Evolutionary conservation across 1,140 invertebrate genomes (phyloP).

Genomic region (Zaprionus kolodkinae): DNA sequence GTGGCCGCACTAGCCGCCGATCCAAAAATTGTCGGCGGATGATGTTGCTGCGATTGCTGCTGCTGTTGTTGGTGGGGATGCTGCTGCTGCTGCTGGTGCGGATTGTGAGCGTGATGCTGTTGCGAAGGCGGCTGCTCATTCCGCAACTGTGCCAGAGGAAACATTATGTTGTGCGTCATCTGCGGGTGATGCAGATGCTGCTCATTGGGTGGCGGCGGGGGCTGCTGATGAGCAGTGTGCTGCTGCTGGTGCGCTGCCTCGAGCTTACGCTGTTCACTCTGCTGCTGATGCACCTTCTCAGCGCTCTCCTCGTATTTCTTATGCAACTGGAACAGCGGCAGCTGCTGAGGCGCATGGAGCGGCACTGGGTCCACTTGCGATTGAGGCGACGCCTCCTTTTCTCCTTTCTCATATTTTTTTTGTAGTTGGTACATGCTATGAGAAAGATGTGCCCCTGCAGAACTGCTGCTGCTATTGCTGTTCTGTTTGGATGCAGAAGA

Average conservation of each 20-base stretch:
- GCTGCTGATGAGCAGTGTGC: conserved; percentile 72
- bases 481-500: conserved; percentile 61
- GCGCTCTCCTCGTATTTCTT: conserved; percentile 78
- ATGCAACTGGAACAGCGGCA: conserved; percentile 76
- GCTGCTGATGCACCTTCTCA: conserved; percentile 72
- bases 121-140: conserved; percentile 69
- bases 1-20: conserved; percentile 45
- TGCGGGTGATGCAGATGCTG: conserved; percentile 80
- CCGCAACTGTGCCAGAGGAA: conserved; percentile 73
- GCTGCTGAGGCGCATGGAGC: conserved; percentile 69
- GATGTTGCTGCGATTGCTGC: conserved; percentile 62
- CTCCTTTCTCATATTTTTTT: conserved; percentile 80
- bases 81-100: conserved; percentile 74
- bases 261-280: conserved; percentile 72
- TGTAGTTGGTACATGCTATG: conserved; percentile 82
- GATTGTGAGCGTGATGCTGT: conserved; percentile 71
- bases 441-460: conserved; percentile 57
- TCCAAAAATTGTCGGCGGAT: conserved; percentile 70
- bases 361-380: conserved; percentile 75
- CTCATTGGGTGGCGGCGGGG: conserved; percentile 76
- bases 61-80: conserved; percentile 64
- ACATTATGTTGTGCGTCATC: conserved; percentile 82
- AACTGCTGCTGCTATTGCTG: conserved; percentile 58
- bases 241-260: conserved; percentile 73
- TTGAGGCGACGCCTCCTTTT: conserved; percentile 76